Evolutionary conservation across 2,113 vertebrate species (phyloP).

Genomic region (Odobenus rosmarus): DNA sequence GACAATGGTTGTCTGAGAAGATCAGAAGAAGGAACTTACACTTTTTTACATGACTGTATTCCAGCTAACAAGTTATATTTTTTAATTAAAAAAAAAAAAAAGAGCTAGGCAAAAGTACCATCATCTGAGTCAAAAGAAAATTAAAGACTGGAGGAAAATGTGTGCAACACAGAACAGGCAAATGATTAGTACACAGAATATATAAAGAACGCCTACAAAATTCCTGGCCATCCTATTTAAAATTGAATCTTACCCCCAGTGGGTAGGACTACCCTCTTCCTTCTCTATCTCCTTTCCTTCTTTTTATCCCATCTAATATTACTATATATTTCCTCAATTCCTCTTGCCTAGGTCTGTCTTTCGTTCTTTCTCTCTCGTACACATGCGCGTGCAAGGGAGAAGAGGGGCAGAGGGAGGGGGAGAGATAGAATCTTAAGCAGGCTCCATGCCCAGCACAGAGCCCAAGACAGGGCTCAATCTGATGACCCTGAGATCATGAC

Average conservation of each 20-base stretch:
- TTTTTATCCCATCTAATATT: background rate
- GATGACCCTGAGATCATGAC: background rate
- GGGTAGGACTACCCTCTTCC: background rate
- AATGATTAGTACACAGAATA: background rate
- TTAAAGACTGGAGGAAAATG: background rate
- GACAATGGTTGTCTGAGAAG: background rate
- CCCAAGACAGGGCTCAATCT: background rate
- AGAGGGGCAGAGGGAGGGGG: background rate
- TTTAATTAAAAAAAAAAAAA: background rate
- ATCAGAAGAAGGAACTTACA: background rate
- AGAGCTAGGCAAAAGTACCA: background rate
- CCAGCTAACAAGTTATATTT: background rate
- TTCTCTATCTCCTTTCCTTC: background rate
- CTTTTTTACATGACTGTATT: background rate
- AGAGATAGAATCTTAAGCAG: background rate
- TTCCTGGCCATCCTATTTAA: background rate
- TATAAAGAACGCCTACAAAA: background rate
- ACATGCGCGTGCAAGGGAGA: background rate
- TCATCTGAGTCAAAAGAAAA: background rate
- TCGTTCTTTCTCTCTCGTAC: too few relatives aligned
- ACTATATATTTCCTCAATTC: background rate
- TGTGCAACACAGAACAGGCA: background rate
- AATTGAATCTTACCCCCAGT: rapidly evolving
- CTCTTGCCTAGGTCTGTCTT: background rate
- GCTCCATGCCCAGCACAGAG: background rate